Percentiles rank a stretch among this genome's conserved stretches.
These are phyloP conservation scores for Tribolium madens DNA, from an alignment of 1,140 invertebrate species.

Conservation along the genomic window DNA sequence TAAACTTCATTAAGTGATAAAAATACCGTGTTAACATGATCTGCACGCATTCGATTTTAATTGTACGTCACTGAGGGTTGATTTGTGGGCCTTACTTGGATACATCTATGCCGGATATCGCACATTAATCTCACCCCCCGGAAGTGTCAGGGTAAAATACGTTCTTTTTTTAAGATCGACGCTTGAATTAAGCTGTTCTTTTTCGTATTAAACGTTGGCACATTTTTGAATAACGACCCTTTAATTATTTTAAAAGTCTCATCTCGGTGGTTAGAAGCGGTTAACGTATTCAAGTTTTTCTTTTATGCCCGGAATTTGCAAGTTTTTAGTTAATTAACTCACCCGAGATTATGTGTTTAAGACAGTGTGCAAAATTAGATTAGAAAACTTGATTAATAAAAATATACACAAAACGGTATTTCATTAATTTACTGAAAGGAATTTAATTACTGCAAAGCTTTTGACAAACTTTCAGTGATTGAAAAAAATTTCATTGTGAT, in stretches of 20 bases:
- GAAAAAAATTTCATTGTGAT: background rate
- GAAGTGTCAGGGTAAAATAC: background rate
- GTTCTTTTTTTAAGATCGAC: conserved; percentile 24
- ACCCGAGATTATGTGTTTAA: conserved; percentile 9
- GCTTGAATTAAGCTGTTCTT: background rate
- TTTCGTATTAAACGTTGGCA: background rate
- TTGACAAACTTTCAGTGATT: background rate
- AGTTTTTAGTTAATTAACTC: conserved; percentile 16
- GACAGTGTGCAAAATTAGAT: background rate
- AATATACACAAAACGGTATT: background rate
- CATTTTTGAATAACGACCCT: background rate
- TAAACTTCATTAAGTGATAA: conserved; percentile 2
- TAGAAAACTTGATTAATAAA: background rate
- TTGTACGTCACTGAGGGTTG: conserved; percentile 20
- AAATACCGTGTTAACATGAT: conserved; percentile 28
- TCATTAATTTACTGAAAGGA: background rate
- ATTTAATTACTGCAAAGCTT: background rate
- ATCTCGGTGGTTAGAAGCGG: background rate
- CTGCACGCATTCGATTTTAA: conserved; percentile 27
- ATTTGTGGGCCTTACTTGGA: conserved; percentile 31
- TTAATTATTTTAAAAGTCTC: conserved; percentile 13
- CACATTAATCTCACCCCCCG: conserved; percentile 16
- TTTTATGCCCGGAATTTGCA: background rate
- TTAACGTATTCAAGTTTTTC: conserved; percentile 19
- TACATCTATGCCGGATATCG: conserved; percentile 25